Evolutionary conservation across 2,113 vertebrate species (phyloP).

Genomic region (Dasyornis broadbenti): DNA sequence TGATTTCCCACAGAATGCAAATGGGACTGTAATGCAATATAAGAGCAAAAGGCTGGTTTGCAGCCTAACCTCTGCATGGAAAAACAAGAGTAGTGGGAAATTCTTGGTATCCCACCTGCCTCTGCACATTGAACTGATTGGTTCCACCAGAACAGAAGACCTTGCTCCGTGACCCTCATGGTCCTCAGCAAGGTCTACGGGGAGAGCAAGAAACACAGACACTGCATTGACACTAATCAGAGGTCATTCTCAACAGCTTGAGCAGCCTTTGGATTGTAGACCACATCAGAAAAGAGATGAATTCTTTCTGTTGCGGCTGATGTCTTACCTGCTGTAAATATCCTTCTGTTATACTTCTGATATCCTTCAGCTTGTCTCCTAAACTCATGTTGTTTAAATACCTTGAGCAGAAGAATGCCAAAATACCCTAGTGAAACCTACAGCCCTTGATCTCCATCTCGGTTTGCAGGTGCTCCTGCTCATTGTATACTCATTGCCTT

Average conservation of each 20-base stretch:
- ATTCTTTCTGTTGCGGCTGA: background rate
- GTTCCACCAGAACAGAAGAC: background rate
- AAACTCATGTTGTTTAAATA: background rate
- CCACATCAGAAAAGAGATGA: background rate
- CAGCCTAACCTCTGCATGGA: background rate
- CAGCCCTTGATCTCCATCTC: background rate
- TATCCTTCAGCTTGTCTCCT: background rate
- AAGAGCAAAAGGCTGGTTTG: background rate
- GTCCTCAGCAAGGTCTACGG: fast-evolving
- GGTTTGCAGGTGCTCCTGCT: background rate
- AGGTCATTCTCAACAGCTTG: background rate
- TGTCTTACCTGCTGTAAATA: background rate
- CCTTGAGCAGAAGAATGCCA: background rate
- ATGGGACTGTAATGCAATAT: background rate
- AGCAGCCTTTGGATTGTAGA: background rate
- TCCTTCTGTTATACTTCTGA: background rate
- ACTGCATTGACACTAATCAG: no score
- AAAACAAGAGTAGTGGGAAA: background rate
- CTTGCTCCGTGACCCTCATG: background rate
- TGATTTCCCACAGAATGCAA: background rate
- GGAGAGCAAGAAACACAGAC: fast-evolving
- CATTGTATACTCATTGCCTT: background rate
- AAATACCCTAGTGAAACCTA: background rate
- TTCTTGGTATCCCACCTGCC: background rate
- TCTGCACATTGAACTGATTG: background rate